Conservation (phyloP, 1,140 invertebrate genomes). For the Drosophila trapezifrons region DNA sequence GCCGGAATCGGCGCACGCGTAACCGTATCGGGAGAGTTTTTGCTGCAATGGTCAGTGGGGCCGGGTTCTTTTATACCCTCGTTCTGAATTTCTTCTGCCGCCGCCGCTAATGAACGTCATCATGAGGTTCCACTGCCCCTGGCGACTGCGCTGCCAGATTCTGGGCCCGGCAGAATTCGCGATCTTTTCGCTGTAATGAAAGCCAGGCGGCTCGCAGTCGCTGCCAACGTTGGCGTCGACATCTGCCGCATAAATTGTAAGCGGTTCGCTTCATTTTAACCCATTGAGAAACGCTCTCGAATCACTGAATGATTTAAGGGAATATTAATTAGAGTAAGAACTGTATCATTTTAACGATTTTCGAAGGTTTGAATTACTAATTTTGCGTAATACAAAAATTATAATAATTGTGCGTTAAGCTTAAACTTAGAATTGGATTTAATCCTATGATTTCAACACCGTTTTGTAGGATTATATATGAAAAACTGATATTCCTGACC, state of each 20-base stretch:
- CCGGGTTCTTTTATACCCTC: conserved; percentile 79
- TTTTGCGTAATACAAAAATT: too few species aligned
- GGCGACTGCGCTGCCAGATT: conserved; percentile 49
- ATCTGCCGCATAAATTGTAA: conserved; percentile 64
- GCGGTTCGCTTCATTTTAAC: conserved; percentile 31
- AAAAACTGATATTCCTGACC: too few species aligned
- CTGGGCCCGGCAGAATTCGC: conserved; percentile 52
- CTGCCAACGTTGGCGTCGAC: conserved; percentile 27
- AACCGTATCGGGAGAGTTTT: conserved; percentile 72
- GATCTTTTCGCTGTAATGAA: conserved; percentile 63
- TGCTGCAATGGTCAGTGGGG: conserved; percentile 61
- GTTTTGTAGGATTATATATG: too few species aligned
- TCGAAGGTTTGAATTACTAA: not conserved
- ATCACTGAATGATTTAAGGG: not conserved
- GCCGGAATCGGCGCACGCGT: conserved; percentile 70
- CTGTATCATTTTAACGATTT: not conserved
- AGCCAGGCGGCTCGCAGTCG: conserved; percentile 23
- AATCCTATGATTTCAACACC: too few species aligned
- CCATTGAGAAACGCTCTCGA: not conserved
- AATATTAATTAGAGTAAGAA: too few species aligned
- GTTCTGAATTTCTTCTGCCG: conserved; percentile 75
- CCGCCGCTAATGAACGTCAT: conserved; percentile 61
- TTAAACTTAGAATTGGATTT: too few species aligned
- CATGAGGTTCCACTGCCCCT: conserved; percentile 50
- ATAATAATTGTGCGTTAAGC: too few species aligned